Evolutionary conservation across 2,888 invertebrate genomes (phyloP).

Genomic region (Callimorpha dominula): DNA sequence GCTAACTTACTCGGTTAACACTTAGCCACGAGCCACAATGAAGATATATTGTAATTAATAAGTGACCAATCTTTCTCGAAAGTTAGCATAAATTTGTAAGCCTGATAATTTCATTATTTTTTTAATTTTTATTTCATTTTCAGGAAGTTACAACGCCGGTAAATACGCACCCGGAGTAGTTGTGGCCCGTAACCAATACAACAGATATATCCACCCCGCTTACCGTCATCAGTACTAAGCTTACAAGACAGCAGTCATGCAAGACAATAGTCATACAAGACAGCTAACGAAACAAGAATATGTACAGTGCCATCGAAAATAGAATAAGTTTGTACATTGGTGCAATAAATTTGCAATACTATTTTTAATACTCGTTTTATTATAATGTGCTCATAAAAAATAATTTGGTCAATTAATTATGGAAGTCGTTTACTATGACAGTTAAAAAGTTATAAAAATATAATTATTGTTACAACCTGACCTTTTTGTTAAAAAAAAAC

Average conservation of each 20-base stretch:
- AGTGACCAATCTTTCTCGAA: no score
- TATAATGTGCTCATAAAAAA: slow-evolving; percentile 8
- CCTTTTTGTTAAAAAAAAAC: background rate
- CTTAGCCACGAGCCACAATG: no score
- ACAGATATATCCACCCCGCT: slow-evolving; percentile 59
- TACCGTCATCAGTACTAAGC: slow-evolving; percentile 62
- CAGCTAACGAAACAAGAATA: slow-evolving; percentile 19
- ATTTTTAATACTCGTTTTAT: slow-evolving; percentile 34
- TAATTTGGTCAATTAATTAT: background rate
- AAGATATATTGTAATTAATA: no score
- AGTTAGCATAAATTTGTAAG: no score
- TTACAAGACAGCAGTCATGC: slow-evolving; percentile 14
- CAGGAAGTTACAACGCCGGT: slow-evolving; percentile 79
- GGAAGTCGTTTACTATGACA: background rate
- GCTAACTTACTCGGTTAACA: no score
- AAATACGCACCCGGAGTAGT: slow-evolving; percentile 70
- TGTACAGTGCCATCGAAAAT: slow-evolving; percentile 57
- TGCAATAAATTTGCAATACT: slow-evolving; percentile 46
- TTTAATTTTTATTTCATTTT: background rate
- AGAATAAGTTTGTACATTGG: slow-evolving; percentile 47
- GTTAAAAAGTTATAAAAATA: background rate
- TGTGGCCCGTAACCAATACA: slow-evolving; percentile 61
- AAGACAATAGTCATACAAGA: slow-evolving; percentile 29
- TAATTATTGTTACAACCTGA: background rate
- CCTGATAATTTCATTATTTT: background rate